Percentiles rank a stretch among this genome's conserved stretches.
Conservation (phyloP, 2,113 vertebrate genomes). For the Perca flavescens region DNA sequence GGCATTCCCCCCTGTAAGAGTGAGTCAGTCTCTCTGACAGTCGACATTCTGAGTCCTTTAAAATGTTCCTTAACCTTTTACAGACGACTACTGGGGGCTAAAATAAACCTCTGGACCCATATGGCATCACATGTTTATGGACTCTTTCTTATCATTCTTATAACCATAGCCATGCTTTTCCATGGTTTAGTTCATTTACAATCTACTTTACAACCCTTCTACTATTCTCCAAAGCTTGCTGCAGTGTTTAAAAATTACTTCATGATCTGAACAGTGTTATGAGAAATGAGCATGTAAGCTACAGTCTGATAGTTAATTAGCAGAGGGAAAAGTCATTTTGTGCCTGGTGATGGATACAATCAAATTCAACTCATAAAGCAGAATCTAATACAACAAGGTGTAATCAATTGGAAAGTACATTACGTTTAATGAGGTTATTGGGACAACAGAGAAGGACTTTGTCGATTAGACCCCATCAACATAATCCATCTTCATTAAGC, state of each 20-base stretch:
- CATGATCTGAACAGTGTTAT: neutral
- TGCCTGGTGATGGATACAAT: neutral
- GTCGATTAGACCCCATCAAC: neutral
- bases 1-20: neutral
- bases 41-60: neutral
- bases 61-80: slow-evolving; percentile 20
- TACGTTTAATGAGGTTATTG: neutral
- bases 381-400: neutral
- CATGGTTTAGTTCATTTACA: neutral
- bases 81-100: neutral
- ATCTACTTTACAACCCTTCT: neutral
- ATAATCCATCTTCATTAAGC: neutral
- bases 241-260: neutral
- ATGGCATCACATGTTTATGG: neutral
- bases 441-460: neutral
- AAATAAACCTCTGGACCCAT: neutral
- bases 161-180: neutral
- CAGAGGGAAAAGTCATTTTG: neutral
- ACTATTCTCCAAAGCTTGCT: neutral
- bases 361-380: neutral
- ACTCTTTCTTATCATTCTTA: neutral
- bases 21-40: neutral
- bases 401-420: neutral
- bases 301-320: neutral
- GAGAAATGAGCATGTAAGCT: neutral